Evolutionary conservation across 2,888 invertebrate species (phyloP).

Genomic region (Alsophila aescularia): DNA sequence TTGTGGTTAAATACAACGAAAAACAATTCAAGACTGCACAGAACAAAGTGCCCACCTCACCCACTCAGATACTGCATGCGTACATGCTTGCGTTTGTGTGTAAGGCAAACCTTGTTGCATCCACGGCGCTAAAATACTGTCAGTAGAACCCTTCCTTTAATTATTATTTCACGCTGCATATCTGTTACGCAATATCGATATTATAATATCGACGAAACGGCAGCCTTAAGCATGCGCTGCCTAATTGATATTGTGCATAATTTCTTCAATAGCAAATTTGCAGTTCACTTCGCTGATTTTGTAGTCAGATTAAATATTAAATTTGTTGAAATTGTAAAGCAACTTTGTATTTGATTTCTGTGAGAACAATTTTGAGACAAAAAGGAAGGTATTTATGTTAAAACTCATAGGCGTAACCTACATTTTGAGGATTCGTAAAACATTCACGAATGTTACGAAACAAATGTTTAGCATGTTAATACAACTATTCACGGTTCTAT

Average conservation of each 20-base stretch:
- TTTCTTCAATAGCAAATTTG: conserved; percentile 26
- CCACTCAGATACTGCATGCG: background rate
- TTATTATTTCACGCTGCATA: conserved; percentile 72
- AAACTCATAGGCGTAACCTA: conserved; percentile 56
- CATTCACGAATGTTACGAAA: conserved; percentile 64
- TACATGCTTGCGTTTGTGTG: background rate
- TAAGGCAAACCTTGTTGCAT: background rate
- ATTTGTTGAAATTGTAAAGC: background rate
- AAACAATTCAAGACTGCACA: background rate
- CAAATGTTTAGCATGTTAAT: conserved; percentile 67
- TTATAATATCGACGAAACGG: conserved; percentile 31
- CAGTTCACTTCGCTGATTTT: conserved; percentile 12
- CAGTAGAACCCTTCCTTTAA: conserved; percentile 41
- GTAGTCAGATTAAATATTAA: conserved; percentile 18
- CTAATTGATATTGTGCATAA: conserved; percentile 43
- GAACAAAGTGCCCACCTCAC: background rate
- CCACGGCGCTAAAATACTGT: background rate
- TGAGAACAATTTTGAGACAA: background rate
- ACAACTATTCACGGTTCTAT: conserved; percentile 63
- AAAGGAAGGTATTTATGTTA: background rate
- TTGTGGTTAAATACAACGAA: background rate
- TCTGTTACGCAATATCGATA: conserved; percentile 46
- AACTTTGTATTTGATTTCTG: background rate
- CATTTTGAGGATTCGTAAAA: conserved; percentile 61
- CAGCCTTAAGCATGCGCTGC: conserved; percentile 38